Base-by-base conservation (phyloP, 2,888 invertebrate genomes). In the Apotomis betuletana region DNA sequence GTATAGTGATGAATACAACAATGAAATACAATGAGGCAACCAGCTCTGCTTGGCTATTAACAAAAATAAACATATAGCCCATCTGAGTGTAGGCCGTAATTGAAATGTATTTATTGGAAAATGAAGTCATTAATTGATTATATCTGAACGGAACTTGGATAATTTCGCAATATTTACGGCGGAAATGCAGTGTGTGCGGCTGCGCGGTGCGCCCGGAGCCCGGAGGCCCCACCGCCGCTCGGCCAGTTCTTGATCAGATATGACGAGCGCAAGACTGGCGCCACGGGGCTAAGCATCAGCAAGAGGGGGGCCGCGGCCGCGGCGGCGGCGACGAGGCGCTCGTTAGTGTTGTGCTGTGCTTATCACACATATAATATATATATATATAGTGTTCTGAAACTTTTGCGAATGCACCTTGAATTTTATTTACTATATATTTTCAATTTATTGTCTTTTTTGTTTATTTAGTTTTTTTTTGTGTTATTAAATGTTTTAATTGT, bases 171-270 rank as follows among this genome's bases (percentile, higher is more conserved):
- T 51, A 52, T 27, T 27, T 27, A 12, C 41, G 51, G 13, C 41
- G 27, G n/a, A 41, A n/a, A 9, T 1, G 46, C 8, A 13, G 65
- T 12, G n/a, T 49, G 8, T 9, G 73, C 73, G 73, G 41, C 73
- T 73, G 73, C 73, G 73, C 73, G 44, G n/a, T 44, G 8, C 51
- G n/a, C n/a, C n/a, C n/a, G n/a, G n/a, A n/a, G n/a, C 52, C 38
- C 38, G 9, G 8, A 12, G 6, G 38, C 46, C 10, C 12, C 57
- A 55, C 52, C n/a, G 9, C 38, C 52, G 62, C 58, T 51, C 68
- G n/a, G 63, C 36, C 72, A 73, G 72, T 73, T 54, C 44, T 15
- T 12, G 61, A 36, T 52, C 27, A 57, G 67, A 61, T 41, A 54
- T 62, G 58, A 9, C 57, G 59, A n/a, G 54, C 49, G 46, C 4